Conservation (phyloP, 2,113 vertebrate species). For the Terrapene triunguis region DNA sequence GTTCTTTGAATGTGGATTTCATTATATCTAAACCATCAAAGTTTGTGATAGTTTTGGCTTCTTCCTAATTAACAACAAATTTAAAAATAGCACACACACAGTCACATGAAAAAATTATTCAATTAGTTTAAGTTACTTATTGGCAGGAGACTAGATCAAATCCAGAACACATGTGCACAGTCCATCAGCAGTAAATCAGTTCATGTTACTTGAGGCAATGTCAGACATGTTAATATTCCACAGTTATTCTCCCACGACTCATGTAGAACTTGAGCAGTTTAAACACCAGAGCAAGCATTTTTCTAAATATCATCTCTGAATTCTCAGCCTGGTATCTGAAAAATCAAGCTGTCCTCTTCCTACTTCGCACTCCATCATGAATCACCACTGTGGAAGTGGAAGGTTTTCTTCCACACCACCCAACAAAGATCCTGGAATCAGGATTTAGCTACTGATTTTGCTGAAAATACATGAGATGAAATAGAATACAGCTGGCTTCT, state of each 20-base stretch:
- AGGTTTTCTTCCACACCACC: neutral
- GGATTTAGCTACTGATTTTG: conserved; percentile 49
- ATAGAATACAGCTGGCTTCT: conserved; percentile 39
- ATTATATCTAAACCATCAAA: neutral
- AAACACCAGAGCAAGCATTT: neutral
- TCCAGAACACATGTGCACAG: neutral
- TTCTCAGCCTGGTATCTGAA: neutral
- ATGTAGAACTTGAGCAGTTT: neutral
- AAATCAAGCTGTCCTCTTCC: neutral
- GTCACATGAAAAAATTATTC: neutral
- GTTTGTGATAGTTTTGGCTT: neutral
- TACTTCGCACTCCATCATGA: conserved; percentile 8
- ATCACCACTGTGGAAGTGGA: neutral
- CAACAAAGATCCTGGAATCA: conserved; percentile 21
- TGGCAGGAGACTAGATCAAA: conserved; percentile 15
- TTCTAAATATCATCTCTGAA: neutral
- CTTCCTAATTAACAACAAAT: neutral
- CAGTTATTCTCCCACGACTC: neutral
- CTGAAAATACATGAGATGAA: neutral
- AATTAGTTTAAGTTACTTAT: neutral
- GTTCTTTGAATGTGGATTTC: neutral
- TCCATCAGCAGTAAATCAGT: neutral
- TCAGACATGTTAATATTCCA: neutral
- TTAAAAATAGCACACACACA: neutral
- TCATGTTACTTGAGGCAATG: neutral